Evolutionary conservation across 2,113 vertebrate genomes (phyloP), one percentile per base, ranked within the genome.

Genomic region (Sturnira hondurensis): DNA sequence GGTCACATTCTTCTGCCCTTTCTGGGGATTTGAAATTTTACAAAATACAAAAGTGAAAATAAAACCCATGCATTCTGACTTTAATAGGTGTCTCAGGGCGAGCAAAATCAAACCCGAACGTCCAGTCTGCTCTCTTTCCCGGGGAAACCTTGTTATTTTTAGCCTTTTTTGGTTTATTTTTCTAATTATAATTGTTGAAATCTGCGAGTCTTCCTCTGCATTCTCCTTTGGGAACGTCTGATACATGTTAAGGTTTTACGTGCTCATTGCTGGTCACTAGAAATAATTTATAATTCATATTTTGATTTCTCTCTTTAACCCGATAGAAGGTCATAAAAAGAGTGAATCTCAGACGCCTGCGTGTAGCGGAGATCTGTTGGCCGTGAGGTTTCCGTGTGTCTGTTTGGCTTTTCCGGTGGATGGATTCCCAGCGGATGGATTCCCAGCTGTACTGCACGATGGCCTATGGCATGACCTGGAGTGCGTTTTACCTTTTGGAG

Each of bases 251-350:
- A 41, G 43, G 38, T 65, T 93, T 71, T 80, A 16, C 54, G 9
- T 19, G 70, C 70, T 71, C 56, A 76, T 65, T 61, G 52, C 86
- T 92, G n/a, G 78, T 92, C 56, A 74, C 58, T 63, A 92, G 58
- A 93, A 95, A 74, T 56, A 68, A 92, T 80, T 92, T 50, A n/a
- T 83, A 85, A 85, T 86, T 88, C 73, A 20, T 22, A 38, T 20
- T 84, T 86, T 78, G 80, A 91, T 63, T 96, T 93, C 70, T 58
- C 71, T 86, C 78, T 93, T 81, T 73, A 86, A 71, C 63, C 11
- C 3, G 8, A 58, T 14, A 45, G 28, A 33, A 45, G 71, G 17
- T 70, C 80, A 58, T 80, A 90, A 28, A 63, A 70, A 68, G 36
- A 92, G 36, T 54, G 26, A 38, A 19, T 65, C 52, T 47, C 58